Evolutionary conservation across 2,113 vertebrate genomes (phyloP), one percentile per base, ranked within the genome.

Genomic region (Vidua macroura): DNA sequence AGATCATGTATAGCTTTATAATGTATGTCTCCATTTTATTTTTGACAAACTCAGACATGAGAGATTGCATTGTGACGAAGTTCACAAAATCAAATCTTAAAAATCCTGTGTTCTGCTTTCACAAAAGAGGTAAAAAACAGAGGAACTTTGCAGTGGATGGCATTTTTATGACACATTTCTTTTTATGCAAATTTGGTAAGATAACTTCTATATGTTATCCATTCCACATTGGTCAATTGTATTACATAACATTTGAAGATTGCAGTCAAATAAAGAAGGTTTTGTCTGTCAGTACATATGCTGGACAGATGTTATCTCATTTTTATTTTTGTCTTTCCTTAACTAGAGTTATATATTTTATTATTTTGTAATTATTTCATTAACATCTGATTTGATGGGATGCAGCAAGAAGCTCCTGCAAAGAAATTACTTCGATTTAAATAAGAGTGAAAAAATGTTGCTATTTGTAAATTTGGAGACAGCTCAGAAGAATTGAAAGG

Each of bases 371-470:
- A 84, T 77, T 84, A 84, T 78, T 77, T 84, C 44, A 80, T 90
- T 82, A 70, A 63, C 80, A 81, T 28, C 76, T 84, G 73, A 88
- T n/a, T 12, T 66, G 37, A 76, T 59, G 27, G 35, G 39, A 83
- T 90, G 74, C 67, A 21, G 22, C 19, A 67, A 83, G 55, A 86
- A 94, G 31, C 11, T 35, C 18, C 35, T 74, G 39, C 20, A 70
- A 11, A 83, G 35, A 83, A 94, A 88, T 67, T 53, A 72, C 30
- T 91, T 88, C 90, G 37, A 91, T 92, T 88, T 93, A 73, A 87
- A 91, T 17, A 52, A 52, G 6, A 93, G 22, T 25, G 35, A 80
- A 91, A 91, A 90, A 48, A 75, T 46, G 24, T 39, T 88, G 44
- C 81, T 80, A 30, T 92, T 74, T 88, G 37, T 93, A 91, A 81